Evolutionary conservation across 35 echinoderm and acorn worm species (phyloP).

Genomic region (Heliocidaris tuberculata): DNA sequence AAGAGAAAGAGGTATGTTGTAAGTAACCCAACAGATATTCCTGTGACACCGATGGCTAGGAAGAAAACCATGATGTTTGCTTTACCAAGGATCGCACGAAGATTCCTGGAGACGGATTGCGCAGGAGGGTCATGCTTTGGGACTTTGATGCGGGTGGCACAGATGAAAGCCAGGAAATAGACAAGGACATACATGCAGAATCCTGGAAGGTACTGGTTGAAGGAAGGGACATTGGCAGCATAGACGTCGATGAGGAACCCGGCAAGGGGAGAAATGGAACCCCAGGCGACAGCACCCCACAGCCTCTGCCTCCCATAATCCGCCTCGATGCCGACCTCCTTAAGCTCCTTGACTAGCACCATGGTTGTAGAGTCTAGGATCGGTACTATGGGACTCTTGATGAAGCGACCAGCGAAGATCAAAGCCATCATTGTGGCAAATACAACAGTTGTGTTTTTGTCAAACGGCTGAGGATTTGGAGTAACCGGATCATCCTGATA

Average conservation of each 20-base stretch:
- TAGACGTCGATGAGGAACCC: conserved; percentile 69
- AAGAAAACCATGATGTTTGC: conserved; percentile 67
- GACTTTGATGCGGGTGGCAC: conserved; percentile 1
- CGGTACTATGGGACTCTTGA: conserved; percentile 69
- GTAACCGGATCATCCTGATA: neutral
- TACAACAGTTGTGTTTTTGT: conserved; percentile 24
- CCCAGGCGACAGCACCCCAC: conserved; percentile 90
- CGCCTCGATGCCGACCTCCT: conserved; percentile 14
- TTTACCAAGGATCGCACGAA: conserved; percentile 52
- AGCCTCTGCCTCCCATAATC: conserved; percentile 70
- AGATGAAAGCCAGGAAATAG: neutral
- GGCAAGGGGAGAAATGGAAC: conserved; percentile 57
- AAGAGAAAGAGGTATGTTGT: conserved; percentile 79
- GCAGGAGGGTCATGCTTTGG: conserved; percentile 35
- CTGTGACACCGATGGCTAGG: conserved; percentile 58
- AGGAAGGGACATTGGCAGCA: neutral
- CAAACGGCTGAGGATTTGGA: neutral
- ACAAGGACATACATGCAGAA: conserved; percentile 52
- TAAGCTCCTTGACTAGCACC: conserved; percentile 62
- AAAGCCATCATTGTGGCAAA: conserved; percentile 57
- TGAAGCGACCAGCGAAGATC: conserved; percentile 63
- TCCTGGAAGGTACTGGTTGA: conserved; percentile 29
- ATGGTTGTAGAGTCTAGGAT: conserved; percentile 72
- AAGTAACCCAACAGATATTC: conserved; percentile 83
- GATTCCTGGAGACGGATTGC: conserved; percentile 32